phyloP scores from a whole-genome alignment of 1,140 invertebrate species.

The Sarcophaga bullata region DNA sequence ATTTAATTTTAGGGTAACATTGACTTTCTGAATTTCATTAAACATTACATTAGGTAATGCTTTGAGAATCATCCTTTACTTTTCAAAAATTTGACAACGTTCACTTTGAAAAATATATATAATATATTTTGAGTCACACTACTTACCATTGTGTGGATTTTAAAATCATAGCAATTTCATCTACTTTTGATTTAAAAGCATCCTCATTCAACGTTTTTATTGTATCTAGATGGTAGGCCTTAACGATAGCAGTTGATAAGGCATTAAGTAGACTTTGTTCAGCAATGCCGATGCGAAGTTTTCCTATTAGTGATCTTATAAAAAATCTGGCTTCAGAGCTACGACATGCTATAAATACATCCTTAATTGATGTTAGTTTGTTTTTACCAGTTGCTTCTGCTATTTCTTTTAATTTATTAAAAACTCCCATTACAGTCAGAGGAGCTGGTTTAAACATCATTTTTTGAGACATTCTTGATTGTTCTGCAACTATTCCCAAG shows the following conservation, averaged over 20 bases:
- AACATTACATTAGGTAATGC: too few relatives aligned
- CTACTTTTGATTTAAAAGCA: constrained; percentile 82
- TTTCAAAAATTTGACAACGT: too few relatives aligned
- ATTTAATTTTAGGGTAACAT: too few relatives aligned
- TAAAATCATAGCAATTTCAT: constrained; percentile 80
- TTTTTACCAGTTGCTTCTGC: constrained; percentile 83
- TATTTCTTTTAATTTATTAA: constrained; percentile 89
- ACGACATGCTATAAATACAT: constrained; percentile 94
- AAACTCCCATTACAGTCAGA: constrained; percentile 78
- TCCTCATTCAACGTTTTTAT: constrained; percentile 73
- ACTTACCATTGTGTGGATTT: constrained; percentile 93
- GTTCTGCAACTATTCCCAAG: constrained; percentile 92
- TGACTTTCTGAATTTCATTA: too few relatives aligned
- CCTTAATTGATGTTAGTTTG: constrained; percentile 87
- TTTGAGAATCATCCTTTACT: too few relatives aligned
- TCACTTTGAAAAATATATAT: too few relatives aligned
- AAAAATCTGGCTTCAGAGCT: constrained; percentile 92
- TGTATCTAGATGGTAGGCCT: constrained; percentile 73
- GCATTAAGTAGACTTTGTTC: constrained; percentile 96
- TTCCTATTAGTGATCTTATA: constrained; percentile 88
- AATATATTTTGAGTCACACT: too few relatives aligned
- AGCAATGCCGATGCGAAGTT: constrained; percentile 95
- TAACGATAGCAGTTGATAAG: constrained; percentile 82
- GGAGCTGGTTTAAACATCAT: constrained; percentile 85
- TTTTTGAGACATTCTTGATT: constrained; percentile 86